phyloP scores from a whole-genome alignment of 2,113 vertebrate genomes.

The Heliornis fulica region DNA sequence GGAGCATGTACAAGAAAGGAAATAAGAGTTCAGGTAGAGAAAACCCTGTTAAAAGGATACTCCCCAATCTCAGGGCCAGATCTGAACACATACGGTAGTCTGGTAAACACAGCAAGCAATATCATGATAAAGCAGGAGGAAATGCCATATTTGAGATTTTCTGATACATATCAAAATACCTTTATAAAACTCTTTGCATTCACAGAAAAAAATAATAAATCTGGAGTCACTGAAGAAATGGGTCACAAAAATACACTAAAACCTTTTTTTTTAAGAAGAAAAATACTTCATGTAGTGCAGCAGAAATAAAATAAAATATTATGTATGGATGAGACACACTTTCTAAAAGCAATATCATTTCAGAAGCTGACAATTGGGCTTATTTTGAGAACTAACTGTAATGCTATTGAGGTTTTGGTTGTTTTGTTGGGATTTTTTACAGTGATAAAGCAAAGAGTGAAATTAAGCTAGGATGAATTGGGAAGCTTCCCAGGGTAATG shows the following conservation, averaged over 20 bases:
- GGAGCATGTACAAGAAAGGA: neutral
- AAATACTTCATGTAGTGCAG: neutral
- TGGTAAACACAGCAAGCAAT: neutral
- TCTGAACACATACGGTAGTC: neutral
- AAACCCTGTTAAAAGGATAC: neutral
- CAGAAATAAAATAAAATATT: neutral
- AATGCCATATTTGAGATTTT: neutral
- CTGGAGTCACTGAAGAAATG: neutral
- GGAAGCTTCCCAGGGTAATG: neutral
- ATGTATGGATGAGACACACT: neutral
- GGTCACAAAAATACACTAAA: neutral
- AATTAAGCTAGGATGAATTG: neutral
- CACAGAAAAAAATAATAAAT: neutral
- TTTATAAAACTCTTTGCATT: neutral
- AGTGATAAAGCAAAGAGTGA: neutral
- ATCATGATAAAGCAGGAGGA: neutral
- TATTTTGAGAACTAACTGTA: neutral
- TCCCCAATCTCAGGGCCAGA: neutral
- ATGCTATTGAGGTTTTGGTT: neutral
- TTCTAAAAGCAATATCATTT: neutral
- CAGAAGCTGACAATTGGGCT: neutral
- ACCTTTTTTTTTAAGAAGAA: neutral
- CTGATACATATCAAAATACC: neutral
- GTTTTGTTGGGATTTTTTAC: neutral
- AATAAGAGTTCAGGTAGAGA: neutral